Evolutionary conservation across 2,888 invertebrate species (phyloP).

Genomic region (Eugnorisma glareosa): DNA sequence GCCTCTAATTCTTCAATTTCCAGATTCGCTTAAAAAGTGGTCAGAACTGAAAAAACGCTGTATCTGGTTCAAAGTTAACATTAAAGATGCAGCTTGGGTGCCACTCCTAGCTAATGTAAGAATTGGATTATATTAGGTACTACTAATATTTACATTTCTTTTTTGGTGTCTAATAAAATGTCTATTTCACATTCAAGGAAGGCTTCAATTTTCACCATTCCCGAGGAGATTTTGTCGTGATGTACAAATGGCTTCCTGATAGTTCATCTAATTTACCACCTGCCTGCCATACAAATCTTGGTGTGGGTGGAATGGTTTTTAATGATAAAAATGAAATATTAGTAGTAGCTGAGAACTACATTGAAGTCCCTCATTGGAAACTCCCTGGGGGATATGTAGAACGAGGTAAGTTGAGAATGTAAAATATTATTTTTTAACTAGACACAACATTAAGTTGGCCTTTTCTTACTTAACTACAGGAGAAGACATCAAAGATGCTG

Average conservation of each 20-base stretch:
- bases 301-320: constrained; percentile 96
- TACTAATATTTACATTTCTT: background rate
- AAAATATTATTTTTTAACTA: background rate
- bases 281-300: constrained; percentile 94
- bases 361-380: constrained; percentile 93
- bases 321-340: constrained; percentile 94
- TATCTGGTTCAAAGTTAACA: constrained; percentile 95
- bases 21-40: constrained; percentile 94
- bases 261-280: constrained; percentile 92
- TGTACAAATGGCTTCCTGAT: constrained; percentile 95
- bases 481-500: constrained; percentile 95
- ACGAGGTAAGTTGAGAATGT: constrained; percentile 90
- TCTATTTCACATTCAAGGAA: constrained; percentile 87
- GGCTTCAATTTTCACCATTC: constrained; percentile 97
- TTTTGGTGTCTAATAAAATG: background rate
- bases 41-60: constrained; percentile 91
- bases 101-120: constrained; percentile 93
- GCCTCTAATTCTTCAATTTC: constrained; percentile 38
- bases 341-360: constrained; percentile 94
- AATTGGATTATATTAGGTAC: background rate
- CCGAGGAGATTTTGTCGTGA: constrained; percentile 93
- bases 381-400: constrained; percentile 98
- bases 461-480: constrained; percentile 86
- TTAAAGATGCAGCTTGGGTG: constrained; percentile 93
- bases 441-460: background rate